Evolutionary conservation across 2,113 vertebrate species (phyloP).

Genomic region (Corythornis cristatus): DNA sequence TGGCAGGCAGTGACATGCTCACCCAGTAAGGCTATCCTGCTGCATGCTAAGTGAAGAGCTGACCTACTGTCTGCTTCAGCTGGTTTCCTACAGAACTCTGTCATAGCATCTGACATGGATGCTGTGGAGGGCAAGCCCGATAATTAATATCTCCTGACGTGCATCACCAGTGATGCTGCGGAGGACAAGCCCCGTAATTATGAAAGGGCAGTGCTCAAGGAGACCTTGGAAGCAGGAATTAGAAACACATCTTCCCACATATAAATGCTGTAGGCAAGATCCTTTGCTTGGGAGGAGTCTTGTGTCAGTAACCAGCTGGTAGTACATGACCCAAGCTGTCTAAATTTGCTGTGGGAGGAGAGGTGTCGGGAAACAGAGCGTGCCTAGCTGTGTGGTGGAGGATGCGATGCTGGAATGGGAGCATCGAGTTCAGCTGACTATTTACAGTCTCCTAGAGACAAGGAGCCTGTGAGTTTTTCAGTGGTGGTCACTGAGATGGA

Average conservation of each 20-base stretch:
- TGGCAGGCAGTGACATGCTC: not conserved
- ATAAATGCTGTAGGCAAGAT: not conserved
- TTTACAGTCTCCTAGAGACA: slow-evolving; percentile 21
- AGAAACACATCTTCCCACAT: not conserved
- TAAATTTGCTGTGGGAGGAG: slow-evolving; percentile 9
- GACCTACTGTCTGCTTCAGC: not conserved
- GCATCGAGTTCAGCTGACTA: not conserved
- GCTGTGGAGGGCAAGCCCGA: fast-evolving
- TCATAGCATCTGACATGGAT: not conserved
- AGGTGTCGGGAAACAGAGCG: not conserved
- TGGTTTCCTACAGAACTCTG: not conserved
- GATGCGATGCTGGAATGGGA: not conserved
- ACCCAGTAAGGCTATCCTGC: not conserved
- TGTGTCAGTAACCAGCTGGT: not conserved
- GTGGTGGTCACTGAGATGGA: not conserved
- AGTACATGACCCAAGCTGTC: not conserved
- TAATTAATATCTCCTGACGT: not conserved
- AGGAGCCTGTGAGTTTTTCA: not conserved
- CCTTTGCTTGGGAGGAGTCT: not conserved
- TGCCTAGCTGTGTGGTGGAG: not conserved
- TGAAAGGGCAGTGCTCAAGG: not conserved
- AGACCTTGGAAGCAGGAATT: not conserved
- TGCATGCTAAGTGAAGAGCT: not conserved
- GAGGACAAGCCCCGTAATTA: not conserved
- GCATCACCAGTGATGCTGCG: fast-evolving